Conservation (phyloP, 2,797 vertebrate genomes). For the Neosilurus mollespiculum region DNA sequence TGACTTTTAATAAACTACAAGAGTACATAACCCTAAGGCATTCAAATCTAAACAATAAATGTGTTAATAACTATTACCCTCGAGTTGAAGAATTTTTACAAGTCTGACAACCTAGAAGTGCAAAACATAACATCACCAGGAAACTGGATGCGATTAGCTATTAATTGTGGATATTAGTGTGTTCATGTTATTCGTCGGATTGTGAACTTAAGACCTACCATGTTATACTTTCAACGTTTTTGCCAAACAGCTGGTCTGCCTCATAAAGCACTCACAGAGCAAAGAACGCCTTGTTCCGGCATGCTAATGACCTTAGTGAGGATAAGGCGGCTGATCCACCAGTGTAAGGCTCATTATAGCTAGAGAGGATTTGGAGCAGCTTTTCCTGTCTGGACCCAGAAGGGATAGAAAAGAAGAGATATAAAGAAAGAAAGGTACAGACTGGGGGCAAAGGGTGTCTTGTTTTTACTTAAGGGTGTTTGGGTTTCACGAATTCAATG, state of each 20-base stretch:
- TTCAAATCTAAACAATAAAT: neutral
- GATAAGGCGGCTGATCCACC: constrained; percentile 71
- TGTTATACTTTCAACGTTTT: constrained; percentile 61
- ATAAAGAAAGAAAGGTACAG: neutral
- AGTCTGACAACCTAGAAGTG: constrained; percentile 24
- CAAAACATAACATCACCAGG: constrained; percentile 31
- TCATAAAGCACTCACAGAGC: constrained; percentile 68
- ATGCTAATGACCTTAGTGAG: constrained; percentile 70
- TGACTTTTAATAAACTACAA: neutral
- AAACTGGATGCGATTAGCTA: constrained; percentile 54
- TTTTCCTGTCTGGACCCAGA: constrained; percentile 61
- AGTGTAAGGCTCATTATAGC: constrained; percentile 69
- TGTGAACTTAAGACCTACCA: constrained; percentile 56
- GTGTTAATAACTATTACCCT: neutral
- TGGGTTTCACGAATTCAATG: constrained; percentile 23
- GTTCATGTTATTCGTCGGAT: constrained; percentile 53
- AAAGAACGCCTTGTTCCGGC: constrained; percentile 64
- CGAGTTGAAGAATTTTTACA: neutral
- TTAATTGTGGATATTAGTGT: constrained; percentile 54
- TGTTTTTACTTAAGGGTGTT: constrained; percentile 23
- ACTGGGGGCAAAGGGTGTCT: neutral
- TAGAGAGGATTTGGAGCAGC: constrained; percentile 67
- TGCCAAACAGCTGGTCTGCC: constrained; percentile 69
- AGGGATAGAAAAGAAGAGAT: constrained; percentile 16
- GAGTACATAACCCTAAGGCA: neutral